These are phyloP conservation scores for Dipodomys stephensi DNA, from an alignment of 2,113 vertebrate species.

Conservation along the genomic window DNA sequence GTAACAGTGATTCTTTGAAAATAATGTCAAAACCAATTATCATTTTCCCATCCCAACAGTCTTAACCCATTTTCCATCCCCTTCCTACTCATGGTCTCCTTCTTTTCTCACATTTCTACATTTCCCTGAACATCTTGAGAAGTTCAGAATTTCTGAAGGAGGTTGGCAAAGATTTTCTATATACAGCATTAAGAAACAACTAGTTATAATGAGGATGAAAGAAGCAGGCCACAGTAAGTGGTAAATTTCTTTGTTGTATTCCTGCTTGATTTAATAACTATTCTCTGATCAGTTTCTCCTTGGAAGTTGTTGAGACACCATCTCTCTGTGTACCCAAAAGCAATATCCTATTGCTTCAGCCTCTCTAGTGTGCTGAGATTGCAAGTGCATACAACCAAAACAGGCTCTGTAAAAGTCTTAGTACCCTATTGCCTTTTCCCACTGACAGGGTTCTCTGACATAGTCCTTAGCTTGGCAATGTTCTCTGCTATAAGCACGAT, in stretches of 20 bases:
- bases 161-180: not conserved
- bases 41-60: not conserved
- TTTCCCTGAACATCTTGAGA: not conserved
- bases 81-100: not conserved
- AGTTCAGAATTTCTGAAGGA: constrained; percentile 26
- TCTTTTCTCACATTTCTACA: not conserved
- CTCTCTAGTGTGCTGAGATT: no score
- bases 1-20: not conserved
- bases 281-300: not conserved
- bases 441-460: not conserved
- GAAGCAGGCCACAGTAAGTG: not conserved
- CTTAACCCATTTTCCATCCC: not conserved
- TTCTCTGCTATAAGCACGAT: not conserved
- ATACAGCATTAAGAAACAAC: not conserved
- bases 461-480: not conserved
- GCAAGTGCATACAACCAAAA: no score
- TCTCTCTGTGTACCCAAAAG: no score
- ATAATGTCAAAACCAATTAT: not conserved
- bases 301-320: not conserved
- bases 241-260: not conserved
- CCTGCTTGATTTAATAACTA: not conserved
- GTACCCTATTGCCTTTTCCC: not conserved
- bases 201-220: not conserved
- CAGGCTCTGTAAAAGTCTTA: not conserved
- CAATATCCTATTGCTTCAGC: no score